Base-by-base conservation (phyloP, 1,140 invertebrate species). In the Penaeus indicus region DNA sequence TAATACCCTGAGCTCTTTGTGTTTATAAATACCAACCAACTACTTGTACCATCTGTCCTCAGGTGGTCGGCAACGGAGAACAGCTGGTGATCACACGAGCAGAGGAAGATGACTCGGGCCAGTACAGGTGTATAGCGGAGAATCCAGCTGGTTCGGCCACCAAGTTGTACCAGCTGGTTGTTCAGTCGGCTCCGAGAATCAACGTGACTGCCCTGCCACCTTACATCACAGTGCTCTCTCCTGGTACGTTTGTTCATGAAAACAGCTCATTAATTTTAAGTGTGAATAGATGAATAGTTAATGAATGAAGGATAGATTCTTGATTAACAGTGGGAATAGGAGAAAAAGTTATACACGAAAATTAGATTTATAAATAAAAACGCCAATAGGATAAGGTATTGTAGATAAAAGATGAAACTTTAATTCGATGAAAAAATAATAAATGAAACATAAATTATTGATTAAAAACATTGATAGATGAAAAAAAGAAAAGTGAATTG, bases 101-200 rank as follows among this genome's bases (percentile, higher is more conserved):
- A 0, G 27, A 32, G 27, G 87, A 78, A 22, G 75, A 90, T 21
- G 91, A 92, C 85, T 81, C 91, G 75, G 92, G 92, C 11, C 91
- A 90, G 22, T 92, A 92, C 69, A 91, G 90, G 3, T 92, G 92
- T 54, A 69, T 90, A 25, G 92, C 89, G 2, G 84, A 86, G 21
- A 97, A 97, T 93, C 94, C 96, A 54, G 96, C 96, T 27, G 97
- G 97, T 64, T 94, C 95, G 79, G 96, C 96, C 90, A 93, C 94
- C 32, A 96, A 90, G 47, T 42, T 84, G 27, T 87, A 89, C 42
- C 42, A 87, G 32, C 64, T 91, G 25, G 89, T 32, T 27, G 78
- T 87, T 32, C 80, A 90, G 77, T 87, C 89, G 77, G 79, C 75
- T 78, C 62, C 85, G 91, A 62, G 91, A 91, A 80, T 84, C 91